Base-by-base conservation (phyloP, 37 sponge, comb jelly and placozoan genomes). In the Agelas oroides region DNA sequence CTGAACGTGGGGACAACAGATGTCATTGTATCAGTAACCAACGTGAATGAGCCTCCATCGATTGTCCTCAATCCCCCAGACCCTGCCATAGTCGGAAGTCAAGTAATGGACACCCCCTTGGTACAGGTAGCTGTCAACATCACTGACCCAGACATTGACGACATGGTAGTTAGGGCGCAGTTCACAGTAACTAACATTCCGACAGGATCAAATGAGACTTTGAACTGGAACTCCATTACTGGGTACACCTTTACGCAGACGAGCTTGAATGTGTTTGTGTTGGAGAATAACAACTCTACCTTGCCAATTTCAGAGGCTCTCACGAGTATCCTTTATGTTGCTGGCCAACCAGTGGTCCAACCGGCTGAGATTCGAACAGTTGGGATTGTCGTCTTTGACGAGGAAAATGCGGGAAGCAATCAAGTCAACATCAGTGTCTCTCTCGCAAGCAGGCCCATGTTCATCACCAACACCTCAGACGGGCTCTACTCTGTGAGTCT, bases 391-490 rank as follows among this genome's bases (percentile, higher is more conserved):
- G 84, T 89, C 14, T 39, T 24, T 32, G 94, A 93, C 52, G 30
- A 18, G 39, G 56, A 36, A 32, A 81, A 80, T 52, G 17, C 75
- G 71, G 6, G 6, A 33, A 93, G 94, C 53, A 58, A 72, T 54
- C 53, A 36, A 73, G 90, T 60, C 18, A 23, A 21, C 12, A 65
- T 83, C 0, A 69, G 68, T 31, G 78, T 92, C 16, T 77, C 88
- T 14, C 66, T 92, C 1, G 92, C 92, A 21, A 87, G 88, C 40
- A 73, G 78, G n/a, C 90, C 94, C 32, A 58, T 68, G 57, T 89
- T 93, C 57, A 32, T 30, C 19, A 46, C 46, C 46, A 46, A 46
- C 46, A 46, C 46, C 46, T 59, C 75, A 37, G 18, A 30, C 1
- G 52, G 17, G 28, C 23, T 33, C 17, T 89, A 89, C 53, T 39